Conservation (phyloP, 2,113 vertebrate genomes). For the Coryphaenoides rupestris region DNA sequence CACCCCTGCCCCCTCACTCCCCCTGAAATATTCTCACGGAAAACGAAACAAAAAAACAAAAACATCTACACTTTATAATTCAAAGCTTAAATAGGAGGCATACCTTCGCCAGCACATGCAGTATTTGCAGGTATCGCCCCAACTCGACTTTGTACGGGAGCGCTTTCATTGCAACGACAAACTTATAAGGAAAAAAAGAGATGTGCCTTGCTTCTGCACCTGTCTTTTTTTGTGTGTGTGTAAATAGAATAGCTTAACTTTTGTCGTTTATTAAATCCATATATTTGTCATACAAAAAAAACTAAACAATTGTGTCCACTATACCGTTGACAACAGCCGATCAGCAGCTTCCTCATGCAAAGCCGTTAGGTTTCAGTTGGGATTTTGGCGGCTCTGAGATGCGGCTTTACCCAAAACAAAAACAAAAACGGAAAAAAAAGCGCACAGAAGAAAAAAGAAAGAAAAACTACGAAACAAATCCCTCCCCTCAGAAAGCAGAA, state of each 20-base stretch:
- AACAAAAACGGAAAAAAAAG: neutral
- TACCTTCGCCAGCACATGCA: conserved; percentile 57
- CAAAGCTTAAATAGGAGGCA: conserved; percentile 58
- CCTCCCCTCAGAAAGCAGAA: neutral
- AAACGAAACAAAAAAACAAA: conserved; percentile 32
- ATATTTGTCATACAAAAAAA: conserved; percentile 35
- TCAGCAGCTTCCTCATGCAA: conserved; percentile 25
- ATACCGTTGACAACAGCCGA: conserved; percentile 33
- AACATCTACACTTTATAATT: conserved; percentile 59
- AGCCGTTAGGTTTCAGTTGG: conserved; percentile 13
- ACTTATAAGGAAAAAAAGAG: conserved; percentile 7
- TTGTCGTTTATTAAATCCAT: conserved; percentile 49
- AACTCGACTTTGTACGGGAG: conserved; percentile 27
- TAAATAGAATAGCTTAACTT: conserved; percentile 48
- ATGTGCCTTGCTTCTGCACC: conserved; percentile 27
- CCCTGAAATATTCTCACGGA: neutral
- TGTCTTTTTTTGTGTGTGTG: conserved; percentile 14
- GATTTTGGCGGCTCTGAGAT: neutral
- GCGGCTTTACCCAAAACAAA: neutral
- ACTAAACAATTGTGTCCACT: conserved; percentile 33
- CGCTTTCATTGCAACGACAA: conserved; percentile 11
- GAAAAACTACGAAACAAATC: too few relatives aligned
- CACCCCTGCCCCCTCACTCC: too few relatives aligned
- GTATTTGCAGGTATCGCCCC: conserved; percentile 38
- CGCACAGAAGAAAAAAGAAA: neutral